Percentiles rank a stretch among this genome's conserved stretches.
These are phyloP conservation scores for Drosophila testacea DNA, from an alignment of 2,888 invertebrate genomes.

Conservation along the genomic window DNA sequence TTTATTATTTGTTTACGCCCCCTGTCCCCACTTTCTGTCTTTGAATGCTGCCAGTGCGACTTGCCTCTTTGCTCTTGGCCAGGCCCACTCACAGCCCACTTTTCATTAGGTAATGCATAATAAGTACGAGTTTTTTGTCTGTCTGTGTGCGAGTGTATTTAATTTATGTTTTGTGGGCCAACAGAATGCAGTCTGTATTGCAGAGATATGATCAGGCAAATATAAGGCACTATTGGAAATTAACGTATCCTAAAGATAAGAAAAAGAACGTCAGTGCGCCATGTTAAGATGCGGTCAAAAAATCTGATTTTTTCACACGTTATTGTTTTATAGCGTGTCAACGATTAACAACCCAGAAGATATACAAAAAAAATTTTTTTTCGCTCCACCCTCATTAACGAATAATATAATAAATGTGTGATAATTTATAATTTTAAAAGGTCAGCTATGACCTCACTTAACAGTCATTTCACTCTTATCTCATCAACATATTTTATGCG, in stretches of 20 bases:
- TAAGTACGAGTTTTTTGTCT: conserved; percentile 54
- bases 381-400: too few species aligned
- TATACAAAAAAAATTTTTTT: too few species aligned
- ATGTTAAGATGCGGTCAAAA: too few species aligned
- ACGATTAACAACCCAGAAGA: too few species aligned
- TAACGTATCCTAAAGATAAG: not conserved
- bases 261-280: too few species aligned
- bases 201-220: conserved; percentile 31
- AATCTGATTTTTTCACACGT: too few species aligned
- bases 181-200: conserved; percentile 25
- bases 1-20: conserved; percentile 77
- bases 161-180: conserved; percentile 62
- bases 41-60: conserved; percentile 21
- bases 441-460: conserved; percentile 19
- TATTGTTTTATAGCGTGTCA: too few species aligned
- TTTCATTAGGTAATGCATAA: conserved; percentile 82
- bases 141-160: conserved; percentile 58
- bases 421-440: conserved; percentile 3
- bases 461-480: conserved; percentile 43
- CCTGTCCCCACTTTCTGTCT: not conserved
- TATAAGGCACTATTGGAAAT: not conserved
- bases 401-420: not conserved
- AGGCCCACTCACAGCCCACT: conserved; percentile 46
- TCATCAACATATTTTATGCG: conserved; percentile 42
- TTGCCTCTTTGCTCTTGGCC: conserved; percentile 22